These are phyloP conservation scores for Hipparchia sbordonii DNA, from an alignment of 2,888 invertebrate genomes.

Conservation along the genomic window DNA sequence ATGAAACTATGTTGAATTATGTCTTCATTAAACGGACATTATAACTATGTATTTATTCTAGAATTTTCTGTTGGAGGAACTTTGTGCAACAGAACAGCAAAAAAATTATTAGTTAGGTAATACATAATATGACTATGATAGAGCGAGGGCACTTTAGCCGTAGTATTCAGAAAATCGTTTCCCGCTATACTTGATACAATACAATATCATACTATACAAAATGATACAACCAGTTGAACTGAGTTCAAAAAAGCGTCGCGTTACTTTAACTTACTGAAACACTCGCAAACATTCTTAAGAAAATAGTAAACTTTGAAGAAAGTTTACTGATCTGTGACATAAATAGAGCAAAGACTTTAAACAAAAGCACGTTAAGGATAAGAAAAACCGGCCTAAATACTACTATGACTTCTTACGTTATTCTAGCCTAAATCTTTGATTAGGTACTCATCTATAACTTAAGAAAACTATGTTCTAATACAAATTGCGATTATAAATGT, in stretches of 20 bases:
- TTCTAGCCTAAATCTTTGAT: no score
- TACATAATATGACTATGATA: no score
- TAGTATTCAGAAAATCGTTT: no score
- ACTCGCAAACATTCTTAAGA: conserved; percentile 3
- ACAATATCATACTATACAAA: not conserved
- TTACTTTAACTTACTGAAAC: conserved; percentile 34
- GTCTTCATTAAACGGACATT: no score
- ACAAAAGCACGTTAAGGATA: not conserved
- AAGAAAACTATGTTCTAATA: not conserved
- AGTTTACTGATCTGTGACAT: not conserved
- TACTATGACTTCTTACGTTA: no score
- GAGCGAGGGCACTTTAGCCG: no score
- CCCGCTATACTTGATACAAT: not conserved
- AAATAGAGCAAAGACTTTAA: not conserved
- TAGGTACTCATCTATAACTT: not conserved
- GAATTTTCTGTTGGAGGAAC: no score
- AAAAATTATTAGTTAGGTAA: no score
- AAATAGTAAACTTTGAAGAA: not conserved
- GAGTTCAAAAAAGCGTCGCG: conserved; percentile 23
- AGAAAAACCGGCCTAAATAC: not conserved
- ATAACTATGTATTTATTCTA: no score
- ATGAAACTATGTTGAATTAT: no score
- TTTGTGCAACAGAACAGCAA: no score
- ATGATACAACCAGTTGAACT: conserved; percentile 23
- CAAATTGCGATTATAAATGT: not conserved